Evolutionary conservation across 2,888 invertebrate species (phyloP), one percentile per base, ranked within the genome.

Genomic region (Drosophila nr. perissopoda): DNA sequence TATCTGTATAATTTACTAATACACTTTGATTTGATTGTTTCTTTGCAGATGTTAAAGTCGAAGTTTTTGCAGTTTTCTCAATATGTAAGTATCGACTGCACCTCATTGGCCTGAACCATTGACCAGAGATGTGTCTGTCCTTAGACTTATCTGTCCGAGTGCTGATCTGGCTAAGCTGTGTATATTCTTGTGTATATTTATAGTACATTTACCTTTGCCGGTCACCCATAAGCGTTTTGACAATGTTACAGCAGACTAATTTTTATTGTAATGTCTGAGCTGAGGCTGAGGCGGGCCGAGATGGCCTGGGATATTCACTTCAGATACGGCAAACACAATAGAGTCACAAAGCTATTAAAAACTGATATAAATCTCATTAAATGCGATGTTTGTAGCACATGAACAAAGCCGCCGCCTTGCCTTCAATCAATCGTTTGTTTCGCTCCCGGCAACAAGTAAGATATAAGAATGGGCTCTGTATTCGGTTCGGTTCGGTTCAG

Each of bases 281-380:
- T 54, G 38, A 83, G 48, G 48, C 64, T 54, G 38, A 83, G 48
- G 63, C 59, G 56, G 68, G 49, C 40, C 61, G 58, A 34, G 69
- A 67, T 81, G 74, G 64, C 62, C 79, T 36, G 59, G 68, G 83
- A 88, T 49, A 65, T 80, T 70, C 77, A 80, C 60, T 68, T 69
- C 57, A 69, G 77, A 69, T 79, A 75, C 34, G 76, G 67, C 64
- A 51, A 79, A 75, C 78, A 87, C 89, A 88, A 89, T 79, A 89
- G 85, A 85, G 78, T 83, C 81, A 90, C 81, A 90, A 89, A 84
- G 90, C 90, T 89, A 85, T 85, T 86, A 89, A 88, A 89, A 89
- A 88, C 88, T 88, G 88, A 89, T 86, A 86, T 88, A 86, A 86
- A 86, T 89, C 86, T 88, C 86, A 89, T 89, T 86, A 88, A 86